Evolutionary conservation across 2,797 vertebrate species (phyloP).

Genomic region (Vipera latastei): DNA sequence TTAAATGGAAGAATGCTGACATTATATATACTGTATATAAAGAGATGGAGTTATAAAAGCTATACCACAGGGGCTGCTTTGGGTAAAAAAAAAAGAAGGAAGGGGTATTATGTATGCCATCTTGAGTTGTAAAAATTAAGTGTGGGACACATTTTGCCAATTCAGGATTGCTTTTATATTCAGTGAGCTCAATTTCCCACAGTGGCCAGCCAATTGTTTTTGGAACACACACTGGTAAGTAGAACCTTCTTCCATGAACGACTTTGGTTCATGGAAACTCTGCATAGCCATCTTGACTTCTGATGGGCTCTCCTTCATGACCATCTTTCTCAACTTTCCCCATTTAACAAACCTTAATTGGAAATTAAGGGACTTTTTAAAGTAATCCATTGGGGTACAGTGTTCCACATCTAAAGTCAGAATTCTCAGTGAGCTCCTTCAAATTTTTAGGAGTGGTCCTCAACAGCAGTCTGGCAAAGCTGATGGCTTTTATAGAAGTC

Average conservation of each 20-base stretch:
- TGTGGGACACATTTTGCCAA: neutral
- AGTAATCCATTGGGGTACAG: neutral
- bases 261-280: neutral
- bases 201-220: neutral
- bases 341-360: neutral
- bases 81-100: neutral
- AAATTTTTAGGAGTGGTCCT: neutral
- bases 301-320: neutral
- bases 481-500: constrained; percentile 11
- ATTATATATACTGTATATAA: too few relatives aligned
- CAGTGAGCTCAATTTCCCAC: neutral
- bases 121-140: neutral
- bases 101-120: too few relatives aligned
- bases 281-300: neutral
- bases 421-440: neutral
- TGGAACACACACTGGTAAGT: neutral
- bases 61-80: neutral
- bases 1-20: too few relatives aligned
- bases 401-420: neutral
- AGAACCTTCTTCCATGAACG: neutral
- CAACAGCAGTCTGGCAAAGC: constrained; percentile 19
- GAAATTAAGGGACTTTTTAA: neutral
- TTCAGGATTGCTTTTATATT: neutral
- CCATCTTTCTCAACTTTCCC: neutral
- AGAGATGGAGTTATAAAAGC: neutral